Evolutionary conservation across 1,140 invertebrate species (phyloP), one percentile per base, ranked within the genome.

Genomic region (Lethrus apterus): DNA sequence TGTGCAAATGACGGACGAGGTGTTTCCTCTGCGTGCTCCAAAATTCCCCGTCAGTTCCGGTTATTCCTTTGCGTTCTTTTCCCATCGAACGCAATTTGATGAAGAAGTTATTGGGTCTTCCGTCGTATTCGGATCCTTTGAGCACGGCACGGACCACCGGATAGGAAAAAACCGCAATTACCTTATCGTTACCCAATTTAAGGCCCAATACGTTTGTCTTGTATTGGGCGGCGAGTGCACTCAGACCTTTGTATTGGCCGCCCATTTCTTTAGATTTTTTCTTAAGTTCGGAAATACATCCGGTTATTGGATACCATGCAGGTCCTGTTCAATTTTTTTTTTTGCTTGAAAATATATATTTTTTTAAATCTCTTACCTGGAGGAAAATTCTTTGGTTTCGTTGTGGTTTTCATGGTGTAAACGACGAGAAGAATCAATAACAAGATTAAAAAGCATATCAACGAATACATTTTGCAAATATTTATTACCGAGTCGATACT

Each of bases 1-100:
- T 69, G 18, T 75, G 72, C 48, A 93, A 70, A 44, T 83, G 76
- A 46, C 77, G 76, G 31, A 88, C 60, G 2, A 81, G 75, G 66
- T 90, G 91, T 35, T 70, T 68, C 29, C 87, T 72, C 50, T 91
- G 81, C 51, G 83, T 79, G 34, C 70, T 73, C 88, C 89, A 92
- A 3, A 81, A 57, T 5, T 72, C 56, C 0, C 87, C 86, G 46
- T 90, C 85, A 1, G 79, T 79, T 63, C 81, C 85, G 1, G 86
- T 86, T 14, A 89, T 82, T 18, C 85, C 77, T 79, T 30, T 13
- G 56, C 73, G 74, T 54, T 69, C 68, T 26, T 76, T 75, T 15
- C 84, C 84, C 63, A 88, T 74, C 26, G 81, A 81, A 31, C 84
- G 65, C 5, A 87, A 61, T 24, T 75, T 69, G 23, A 80, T 68